phyloP scores from a whole-genome alignment of 2,113 vertebrate species.

The Natator depressus region DNA sequence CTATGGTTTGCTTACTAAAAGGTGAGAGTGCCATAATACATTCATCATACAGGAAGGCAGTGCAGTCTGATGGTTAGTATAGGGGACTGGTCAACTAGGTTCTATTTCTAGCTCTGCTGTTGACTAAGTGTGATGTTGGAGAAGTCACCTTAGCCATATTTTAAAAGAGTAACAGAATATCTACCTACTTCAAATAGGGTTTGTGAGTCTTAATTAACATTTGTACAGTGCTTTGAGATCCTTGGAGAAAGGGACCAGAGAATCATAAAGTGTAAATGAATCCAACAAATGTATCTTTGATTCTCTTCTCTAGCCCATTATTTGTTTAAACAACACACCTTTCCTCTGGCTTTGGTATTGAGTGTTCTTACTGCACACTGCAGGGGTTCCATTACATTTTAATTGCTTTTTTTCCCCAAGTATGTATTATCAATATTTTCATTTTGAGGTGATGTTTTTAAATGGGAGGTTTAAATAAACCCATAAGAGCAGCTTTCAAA shows the following conservation, averaged over 20 bases:
- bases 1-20: background rate
- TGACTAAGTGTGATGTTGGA: background rate
- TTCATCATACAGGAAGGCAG: background rate
- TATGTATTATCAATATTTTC: constrained; percentile 12
- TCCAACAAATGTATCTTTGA: background rate
- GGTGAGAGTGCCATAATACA: rapidly evolving
- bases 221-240: background rate
- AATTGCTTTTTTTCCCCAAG: background rate
- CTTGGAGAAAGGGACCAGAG: background rate
- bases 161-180: background rate
- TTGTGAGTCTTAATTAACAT: background rate
- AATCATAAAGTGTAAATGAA: background rate
- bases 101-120: background rate
- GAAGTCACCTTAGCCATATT: background rate
- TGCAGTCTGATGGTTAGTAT: background rate
- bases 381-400: background rate
- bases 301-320: background rate
- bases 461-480: constrained; percentile 14
- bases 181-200: background rate
- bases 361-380: background rate
- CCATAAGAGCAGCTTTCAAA: constrained; percentile 14
- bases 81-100: rapidly evolving
- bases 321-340: constrained; percentile 19
- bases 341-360: background rate
- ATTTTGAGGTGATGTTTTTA: background rate